Evolutionary conservation across 2,797 vertebrate genomes (phyloP).

Genomic region (Peromyscus attwateri): DNA sequence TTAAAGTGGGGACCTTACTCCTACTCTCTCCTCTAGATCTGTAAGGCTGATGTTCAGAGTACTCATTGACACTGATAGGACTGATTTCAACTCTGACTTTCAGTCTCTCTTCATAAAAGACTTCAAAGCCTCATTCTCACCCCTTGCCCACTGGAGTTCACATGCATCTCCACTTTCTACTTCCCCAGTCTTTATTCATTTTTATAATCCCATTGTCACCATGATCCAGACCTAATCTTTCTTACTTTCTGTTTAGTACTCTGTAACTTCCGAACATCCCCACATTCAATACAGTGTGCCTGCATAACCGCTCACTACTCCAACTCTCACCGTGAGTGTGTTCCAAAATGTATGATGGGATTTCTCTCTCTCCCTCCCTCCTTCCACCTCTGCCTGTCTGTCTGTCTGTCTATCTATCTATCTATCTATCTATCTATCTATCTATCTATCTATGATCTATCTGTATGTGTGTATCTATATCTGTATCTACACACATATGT

Average conservation of each 20-base stretch:
- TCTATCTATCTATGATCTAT: background rate
- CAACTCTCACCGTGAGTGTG: background rate
- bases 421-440: background rate
- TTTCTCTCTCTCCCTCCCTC: background rate
- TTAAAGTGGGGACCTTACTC: background rate
- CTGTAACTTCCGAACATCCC: background rate
- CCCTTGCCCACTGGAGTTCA: background rate
- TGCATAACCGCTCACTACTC: background rate
- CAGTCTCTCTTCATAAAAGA: background rate
- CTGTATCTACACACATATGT: background rate
- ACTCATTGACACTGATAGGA: background rate
- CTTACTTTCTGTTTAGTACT: background rate
- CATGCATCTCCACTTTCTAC: background rate
- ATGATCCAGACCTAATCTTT: background rate
- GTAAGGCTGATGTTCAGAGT: background rate
- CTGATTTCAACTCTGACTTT: background rate
- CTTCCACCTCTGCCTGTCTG: fast-evolving
- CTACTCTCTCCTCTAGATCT: background rate
- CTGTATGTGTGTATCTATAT: background rate
- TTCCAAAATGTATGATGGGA: background rate
- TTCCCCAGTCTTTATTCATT: background rate
- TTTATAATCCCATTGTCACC: background rate
- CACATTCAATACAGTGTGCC: background rate
- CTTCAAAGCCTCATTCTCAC: background rate
- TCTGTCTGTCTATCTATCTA: too few relatives aligned